Evolutionary conservation across 2,888 invertebrate species (phyloP), one percentile per base, ranked within the genome.

Genomic region (Pammene fasciana): DNA sequence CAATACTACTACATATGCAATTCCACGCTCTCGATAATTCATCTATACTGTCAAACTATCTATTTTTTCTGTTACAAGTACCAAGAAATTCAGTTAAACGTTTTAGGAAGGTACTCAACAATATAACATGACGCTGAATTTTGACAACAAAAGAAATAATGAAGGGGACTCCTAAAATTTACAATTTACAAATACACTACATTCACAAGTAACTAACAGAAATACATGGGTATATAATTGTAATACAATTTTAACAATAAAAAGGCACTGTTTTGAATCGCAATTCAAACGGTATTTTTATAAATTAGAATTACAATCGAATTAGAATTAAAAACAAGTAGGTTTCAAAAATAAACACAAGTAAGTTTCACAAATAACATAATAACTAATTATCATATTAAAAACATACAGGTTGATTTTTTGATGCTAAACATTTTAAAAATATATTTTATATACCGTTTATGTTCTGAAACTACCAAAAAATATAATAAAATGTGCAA

Each of bases 231-330:
- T 77, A 71, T 72, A 72, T 72, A 70, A 26, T 67, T 60, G 56
- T 74, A 74, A 77, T 81, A 80, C 74, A 77, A 64, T 75, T 79
- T 81, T 85, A 83, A 84, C 75, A 83, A 86, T 87, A 79, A 87
- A 86, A 88, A 88, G 88, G 88, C 87, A 88, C 87, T 87, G 82
- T 79, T 81, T 84, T 79, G 80, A 86, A 81, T 82, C 78, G 78
- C 83, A 82, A 84, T 85, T 68, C 79, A 85, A 82, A 79, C 76
- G 73, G 79, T 76, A 76, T 72, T 76, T 71, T 72, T 66, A 74
- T 70, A 74, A 74, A 73, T 71, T 71, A 72, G 75, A 70, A 70
- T 65, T 59, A 75, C 34, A 45, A 67, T n/a, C 10, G n/a, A n/a
- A n/a, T n/a, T n/a, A n/a, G n/a, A n/a, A n/a, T n/a, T n/a, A n/a